Percentiles rank a stretch among this genome's conserved stretches.
These are phyloP conservation scores for Nipponia nippon DNA, from an alignment of 2,113 vertebrate genomes.

Conservation along the genomic window DNA sequence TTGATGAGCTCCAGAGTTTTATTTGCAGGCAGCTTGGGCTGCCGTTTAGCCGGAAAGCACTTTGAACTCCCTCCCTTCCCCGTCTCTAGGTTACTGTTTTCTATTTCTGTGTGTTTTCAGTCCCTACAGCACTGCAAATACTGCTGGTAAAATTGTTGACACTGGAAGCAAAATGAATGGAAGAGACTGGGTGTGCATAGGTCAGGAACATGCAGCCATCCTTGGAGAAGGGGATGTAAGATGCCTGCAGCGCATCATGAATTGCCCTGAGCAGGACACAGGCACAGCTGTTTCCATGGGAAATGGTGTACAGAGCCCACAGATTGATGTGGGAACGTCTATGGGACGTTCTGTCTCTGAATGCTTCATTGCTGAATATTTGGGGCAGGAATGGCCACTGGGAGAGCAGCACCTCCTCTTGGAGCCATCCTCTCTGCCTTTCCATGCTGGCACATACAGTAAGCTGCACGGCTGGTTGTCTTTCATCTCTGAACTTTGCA, in stretches of 20 bases:
- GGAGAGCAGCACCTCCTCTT: background rate
- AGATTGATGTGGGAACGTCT: background rate
- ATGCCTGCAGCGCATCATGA: background rate
- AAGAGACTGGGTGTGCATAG: background rate
- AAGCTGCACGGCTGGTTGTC: background rate
- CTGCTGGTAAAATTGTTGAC: background rate
- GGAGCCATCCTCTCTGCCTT: background rate
- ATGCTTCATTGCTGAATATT: background rate
- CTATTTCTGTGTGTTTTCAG: background rate
- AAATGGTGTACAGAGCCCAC: background rate
- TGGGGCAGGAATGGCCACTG: background rate
- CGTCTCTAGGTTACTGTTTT: background rate
- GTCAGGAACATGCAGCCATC: rapidly evolving
- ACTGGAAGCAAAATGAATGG: background rate
- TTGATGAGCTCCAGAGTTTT: constrained; percentile 42
- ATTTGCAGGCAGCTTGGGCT: constrained; percentile 13
- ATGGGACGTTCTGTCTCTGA: background rate
- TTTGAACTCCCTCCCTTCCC: background rate
- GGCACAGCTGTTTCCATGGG: background rate
- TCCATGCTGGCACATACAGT: background rate
- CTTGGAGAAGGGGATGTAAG: background rate
- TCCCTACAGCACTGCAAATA: background rate
- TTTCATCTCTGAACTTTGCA: background rate
- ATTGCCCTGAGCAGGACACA: background rate
- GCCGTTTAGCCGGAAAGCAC: background rate